phyloP scores from a whole-genome alignment of 1,140 invertebrate genomes.

The Maconellicoccus hirsutus region DNA sequence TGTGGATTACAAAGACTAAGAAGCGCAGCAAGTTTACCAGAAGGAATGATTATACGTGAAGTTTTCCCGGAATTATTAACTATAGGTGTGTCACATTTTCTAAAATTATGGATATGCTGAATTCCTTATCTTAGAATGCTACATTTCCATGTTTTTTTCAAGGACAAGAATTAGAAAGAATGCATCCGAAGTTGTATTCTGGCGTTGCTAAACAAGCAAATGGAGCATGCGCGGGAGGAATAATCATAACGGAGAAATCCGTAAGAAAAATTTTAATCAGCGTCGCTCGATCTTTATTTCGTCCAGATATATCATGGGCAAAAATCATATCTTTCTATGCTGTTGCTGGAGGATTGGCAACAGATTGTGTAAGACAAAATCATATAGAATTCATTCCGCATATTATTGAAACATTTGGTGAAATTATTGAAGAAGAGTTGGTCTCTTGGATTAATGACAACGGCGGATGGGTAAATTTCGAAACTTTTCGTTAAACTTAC shows the following conservation, averaged over 20 bases:
- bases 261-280: constrained; percentile 42
- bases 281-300: constrained; percentile 35
- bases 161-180: constrained; percentile 50
- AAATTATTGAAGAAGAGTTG: constrained; percentile 51
- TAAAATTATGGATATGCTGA: background rate
- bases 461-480: constrained; percentile 54
- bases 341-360: constrained; percentile 52
- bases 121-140: background rate
- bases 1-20: constrained; percentile 53
- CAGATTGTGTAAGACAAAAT: constrained; percentile 53
- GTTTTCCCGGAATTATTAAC: constrained; percentile 44
- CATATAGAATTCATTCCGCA: constrained; percentile 50
- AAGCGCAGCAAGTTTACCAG: constrained; percentile 43
- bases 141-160: background rate
- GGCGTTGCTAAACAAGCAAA: constrained; percentile 33
- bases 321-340: constrained; percentile 55
- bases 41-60: constrained; percentile 39
- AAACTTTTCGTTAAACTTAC: no score
- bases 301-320: constrained; percentile 45
- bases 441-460: constrained; percentile 55
- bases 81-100: constrained; percentile 30
- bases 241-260: constrained; percentile 43
- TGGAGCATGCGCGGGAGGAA: constrained; percentile 38
- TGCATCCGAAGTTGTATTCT: constrained; percentile 42
- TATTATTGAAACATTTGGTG: constrained; percentile 46